phyloP scores from a whole-genome alignment of 2,888 invertebrate genomes.

The Heteropelma amictum region DNA sequence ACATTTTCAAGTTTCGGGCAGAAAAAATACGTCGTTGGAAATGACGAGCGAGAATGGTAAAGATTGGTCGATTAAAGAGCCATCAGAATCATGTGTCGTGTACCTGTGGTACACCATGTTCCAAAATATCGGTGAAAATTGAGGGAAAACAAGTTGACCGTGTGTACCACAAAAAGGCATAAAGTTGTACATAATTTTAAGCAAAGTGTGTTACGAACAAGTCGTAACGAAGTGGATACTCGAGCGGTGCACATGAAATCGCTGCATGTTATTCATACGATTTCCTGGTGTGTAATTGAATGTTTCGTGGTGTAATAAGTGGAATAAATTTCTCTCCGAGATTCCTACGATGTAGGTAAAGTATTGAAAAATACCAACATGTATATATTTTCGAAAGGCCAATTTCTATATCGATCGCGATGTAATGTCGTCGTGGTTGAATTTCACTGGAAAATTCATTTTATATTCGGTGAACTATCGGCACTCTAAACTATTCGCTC shows the following conservation, averaged over 20 bases:
- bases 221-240: conserved; percentile 11
- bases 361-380: conserved; percentile 1
- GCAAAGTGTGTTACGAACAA: conserved; percentile 11
- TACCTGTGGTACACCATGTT: neutral
- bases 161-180: neutral
- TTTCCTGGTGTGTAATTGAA: conserved; percentile 13
- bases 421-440: too few species aligned
- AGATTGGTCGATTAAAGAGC: neutral
- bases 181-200: neutral
- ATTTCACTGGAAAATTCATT: too few species aligned
- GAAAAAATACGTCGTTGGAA: too few species aligned
- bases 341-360: conserved; percentile 35
- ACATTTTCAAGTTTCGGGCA: too few species aligned
- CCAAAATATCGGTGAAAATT: neutral
- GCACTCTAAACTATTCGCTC: too few species aligned
- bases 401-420: conserved; percentile 42
- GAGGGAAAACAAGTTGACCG: neutral
- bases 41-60: too few species aligned
- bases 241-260: neutral
- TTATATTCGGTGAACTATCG: too few species aligned
- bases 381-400: conserved; percentile 17
- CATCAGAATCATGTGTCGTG: neutral
- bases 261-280: neutral
- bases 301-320: conserved; percentile 21
- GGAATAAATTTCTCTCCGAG: conserved; percentile 15